These are phyloP conservation scores for Lypha dubia DNA, from an alignment of 2,888 invertebrate genomes.

Conservation along the genomic window DNA sequence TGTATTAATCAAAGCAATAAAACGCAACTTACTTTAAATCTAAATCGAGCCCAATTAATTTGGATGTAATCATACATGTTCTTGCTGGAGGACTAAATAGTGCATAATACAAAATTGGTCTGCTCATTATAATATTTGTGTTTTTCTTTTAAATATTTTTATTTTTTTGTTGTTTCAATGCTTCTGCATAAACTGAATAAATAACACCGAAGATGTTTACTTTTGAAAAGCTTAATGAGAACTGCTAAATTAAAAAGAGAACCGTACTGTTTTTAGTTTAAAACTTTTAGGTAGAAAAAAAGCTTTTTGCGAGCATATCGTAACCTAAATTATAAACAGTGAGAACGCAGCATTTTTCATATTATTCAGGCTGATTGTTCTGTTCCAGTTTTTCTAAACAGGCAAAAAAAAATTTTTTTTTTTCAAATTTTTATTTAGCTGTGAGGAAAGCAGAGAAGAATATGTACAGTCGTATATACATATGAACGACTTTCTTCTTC, in stretches of 20 bases:
- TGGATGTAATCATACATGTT: slow-evolving; percentile 83
- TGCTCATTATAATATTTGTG: slow-evolving; percentile 70
- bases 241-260: not conserved
- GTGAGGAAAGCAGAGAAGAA: too few species aligned
- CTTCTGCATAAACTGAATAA: not conserved
- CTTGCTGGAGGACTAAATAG: slow-evolving; percentile 84
- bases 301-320: slow-evolving; percentile 27
- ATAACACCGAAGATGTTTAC: not conserved
- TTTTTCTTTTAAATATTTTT: not conserved
- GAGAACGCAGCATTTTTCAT: too few species aligned
- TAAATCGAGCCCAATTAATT: slow-evolving; percentile 83
- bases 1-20: not conserved
- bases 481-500: too few species aligned
- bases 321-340: too few species aligned
- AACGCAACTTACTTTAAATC: slow-evolving; percentile 79
- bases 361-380: too few species aligned
- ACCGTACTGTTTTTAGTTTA: not conserved
- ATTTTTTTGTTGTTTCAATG: not conserved
- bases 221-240: not conserved
- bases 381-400: too few species aligned
- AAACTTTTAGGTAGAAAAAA: slow-evolving; percentile 8
- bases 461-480: too few species aligned
- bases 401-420: too few species aligned
- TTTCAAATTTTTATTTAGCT: too few species aligned
- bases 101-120: slow-evolving; percentile 82